Evolutionary conservation across 1,140 invertebrate species (phyloP), one percentile per base, ranked within the genome.

Genomic region (Hydropsyche tenuis): DNA sequence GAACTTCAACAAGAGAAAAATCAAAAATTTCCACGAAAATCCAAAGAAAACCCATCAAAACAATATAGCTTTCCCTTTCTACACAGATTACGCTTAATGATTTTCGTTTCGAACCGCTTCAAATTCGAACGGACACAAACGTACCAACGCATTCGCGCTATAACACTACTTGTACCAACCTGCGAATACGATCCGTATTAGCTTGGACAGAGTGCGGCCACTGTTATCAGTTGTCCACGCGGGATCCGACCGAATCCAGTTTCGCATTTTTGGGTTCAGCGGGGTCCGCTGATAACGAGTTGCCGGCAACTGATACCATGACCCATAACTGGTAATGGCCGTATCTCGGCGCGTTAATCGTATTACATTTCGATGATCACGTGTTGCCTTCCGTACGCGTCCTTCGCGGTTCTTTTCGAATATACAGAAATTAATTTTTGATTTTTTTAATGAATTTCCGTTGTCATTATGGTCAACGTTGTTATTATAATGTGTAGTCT

Each of bases 231-330:
- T 20, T n/a, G 20, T 9, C 48, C 51, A 43, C 71, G 69, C 30
- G 11, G 56, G 48, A 73, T 75, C 76, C 69, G 56, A 73, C 37
- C 46, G n/a, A 18, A 73, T 60, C 73, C 72, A 68, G 76, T 73
- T 73, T 0, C 16, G 22, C 46, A 73, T 77, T 77, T 77, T 77
- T 75, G 72, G 69, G 76, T 74, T 77, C 76, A 77, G n/a, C 62
- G 68, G 69, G 69, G 76, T 64, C 76, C 68, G n/a, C 23, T 62
- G 72, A 77, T 74, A 74, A 72, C 25, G 16, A 30, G 53, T 16
- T 43, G 56, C 12, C 56, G 20, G 7, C 30, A 37, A 25, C 56
- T 60, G 75, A 77, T 77, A 77, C 18, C 48, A 48, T 70, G 75
- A 75, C 75, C 76, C 66, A 65, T 71, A 77, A 77, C 76, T 70